Evolutionary conservation across 2,888 invertebrate genomes (phyloP).

Genomic region (Polydesmus complanatus): DNA sequence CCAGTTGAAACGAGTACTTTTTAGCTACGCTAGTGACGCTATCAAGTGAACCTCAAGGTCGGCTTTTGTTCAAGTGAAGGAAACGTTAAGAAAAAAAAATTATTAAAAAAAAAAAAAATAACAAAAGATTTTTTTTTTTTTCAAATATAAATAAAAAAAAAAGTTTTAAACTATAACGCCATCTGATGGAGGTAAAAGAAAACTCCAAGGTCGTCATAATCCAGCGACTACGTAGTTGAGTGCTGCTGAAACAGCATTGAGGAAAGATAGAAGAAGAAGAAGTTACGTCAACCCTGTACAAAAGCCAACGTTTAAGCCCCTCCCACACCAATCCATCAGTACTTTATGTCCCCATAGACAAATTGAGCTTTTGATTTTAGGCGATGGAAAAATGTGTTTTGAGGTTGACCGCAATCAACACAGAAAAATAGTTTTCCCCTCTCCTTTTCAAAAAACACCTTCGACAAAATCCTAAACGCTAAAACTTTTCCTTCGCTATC

Average conservation of each 20-base stretch:
- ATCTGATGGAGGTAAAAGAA: not conserved
- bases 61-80: not conserved
- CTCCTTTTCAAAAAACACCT: too few species aligned
- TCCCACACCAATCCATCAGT: not conserved
- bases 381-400: not conserved
- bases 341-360: not conserved
- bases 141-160: not conserved
- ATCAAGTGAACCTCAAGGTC: not conserved
- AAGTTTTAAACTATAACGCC: not conserved
- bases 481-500: too few species aligned
- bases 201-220: not conserved
- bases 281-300: not conserved
- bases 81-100: too few species aligned
- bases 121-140: too few species aligned
- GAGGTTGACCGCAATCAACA: not conserved
- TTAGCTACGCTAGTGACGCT: not conserved
- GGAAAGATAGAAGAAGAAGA: too few species aligned
- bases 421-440: too few species aligned
- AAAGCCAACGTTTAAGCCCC: not conserved
- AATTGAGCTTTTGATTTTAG: not conserved
- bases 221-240: too few species aligned
- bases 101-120: too few species aligned
- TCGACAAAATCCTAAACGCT: too few species aligned
- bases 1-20: not conserved
- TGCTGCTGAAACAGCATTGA: too few species aligned